Evolutionary conservation across 1,140 invertebrate genomes (phyloP), one percentile per base, ranked within the genome.

Genomic region (Zeugodacus cucurbitae): DNA sequence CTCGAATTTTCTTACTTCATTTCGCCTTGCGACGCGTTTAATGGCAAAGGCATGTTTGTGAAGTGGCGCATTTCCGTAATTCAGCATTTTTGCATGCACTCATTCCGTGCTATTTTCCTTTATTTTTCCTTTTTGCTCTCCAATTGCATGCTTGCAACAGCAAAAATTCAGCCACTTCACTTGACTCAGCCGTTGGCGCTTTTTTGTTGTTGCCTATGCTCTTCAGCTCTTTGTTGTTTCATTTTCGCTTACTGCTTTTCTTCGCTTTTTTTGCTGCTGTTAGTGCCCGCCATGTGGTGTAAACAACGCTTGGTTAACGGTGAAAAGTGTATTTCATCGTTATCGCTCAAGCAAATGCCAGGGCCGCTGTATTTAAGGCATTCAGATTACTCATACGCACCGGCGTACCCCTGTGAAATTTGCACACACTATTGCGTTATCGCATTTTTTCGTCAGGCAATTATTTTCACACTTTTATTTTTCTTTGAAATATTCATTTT

Each of bases 351-450:
- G 74, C 8, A 44, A 48, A 48, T 82, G 22, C 41, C 41, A 82
- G 26, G 1, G 37, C 14, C n/a, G n/a, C 11, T 82, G 41, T n/a
- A 29, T 48, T 74, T n/a, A 44, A 22, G 44, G 41, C 14, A 82
- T 82, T 82, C n/a, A 82, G n/a, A 82, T 82, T 58, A 86, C 85
- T 86, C 58, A 86, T 86, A 86, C 85, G 48, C 58, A 86, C 85
- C 22, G 26, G 5, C 1, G n/a, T 58, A 57, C 48, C 10, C 17
- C n/a, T 0, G 0, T 54, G 82, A 86, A 86, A 32, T 54, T 57
- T 34, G 17, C 17, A 14, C 17, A 8, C 29, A 34, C 11, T 67
- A 11, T 34, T 67, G 64, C 8, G 4, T 17, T 34, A 29, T 3
- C 22, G 70, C 4, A 74, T 37, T 74, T 74, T 74, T 74, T 74